Conservation (phyloP, 2,797 vertebrate species). For the Gymnopithys bicolor region DNA sequence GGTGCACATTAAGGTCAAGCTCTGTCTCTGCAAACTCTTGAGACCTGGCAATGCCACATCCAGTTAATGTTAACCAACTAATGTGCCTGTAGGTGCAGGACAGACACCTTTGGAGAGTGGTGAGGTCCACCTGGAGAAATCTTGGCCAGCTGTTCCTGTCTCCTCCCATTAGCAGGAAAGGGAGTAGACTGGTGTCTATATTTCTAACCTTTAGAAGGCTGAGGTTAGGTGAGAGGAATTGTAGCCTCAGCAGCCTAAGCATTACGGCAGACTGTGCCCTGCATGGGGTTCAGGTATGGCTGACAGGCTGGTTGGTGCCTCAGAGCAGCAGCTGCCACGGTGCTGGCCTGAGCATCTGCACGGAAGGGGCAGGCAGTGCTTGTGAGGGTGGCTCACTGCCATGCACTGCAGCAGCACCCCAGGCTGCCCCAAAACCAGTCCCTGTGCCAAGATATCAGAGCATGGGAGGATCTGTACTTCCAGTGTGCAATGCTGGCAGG, state of each 20-base stretch:
- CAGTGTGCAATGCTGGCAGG: neutral
- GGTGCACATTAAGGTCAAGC: neutral
- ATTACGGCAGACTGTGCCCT: accelerated
- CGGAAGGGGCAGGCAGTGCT: accelerated
- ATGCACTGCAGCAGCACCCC: accelerated
- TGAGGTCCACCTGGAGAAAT: neutral
- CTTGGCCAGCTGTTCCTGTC: conserved; percentile 14
- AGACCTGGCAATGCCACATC: neutral
- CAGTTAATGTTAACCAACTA: neutral
- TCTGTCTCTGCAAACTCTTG: neutral
- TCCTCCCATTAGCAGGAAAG: conserved; percentile 28
- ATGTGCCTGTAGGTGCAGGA: neutral
- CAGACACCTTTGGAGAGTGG: neutral
- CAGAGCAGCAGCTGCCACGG: neutral
- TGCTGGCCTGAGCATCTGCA: neutral
- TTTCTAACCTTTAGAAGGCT: neutral
- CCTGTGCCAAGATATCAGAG: neutral
- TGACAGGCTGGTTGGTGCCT: accelerated
- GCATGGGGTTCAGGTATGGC: accelerated
- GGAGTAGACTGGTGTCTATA: neutral
- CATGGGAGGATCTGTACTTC: accelerated
- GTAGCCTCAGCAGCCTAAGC: neutral
- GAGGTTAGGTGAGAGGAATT: neutral
- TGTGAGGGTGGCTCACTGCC: neutral
- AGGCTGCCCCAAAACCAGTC: neutral